Base-by-base conservation (phyloP, 2,797 vertebrate species). In the Tachyglossus aculeatus region DNA sequence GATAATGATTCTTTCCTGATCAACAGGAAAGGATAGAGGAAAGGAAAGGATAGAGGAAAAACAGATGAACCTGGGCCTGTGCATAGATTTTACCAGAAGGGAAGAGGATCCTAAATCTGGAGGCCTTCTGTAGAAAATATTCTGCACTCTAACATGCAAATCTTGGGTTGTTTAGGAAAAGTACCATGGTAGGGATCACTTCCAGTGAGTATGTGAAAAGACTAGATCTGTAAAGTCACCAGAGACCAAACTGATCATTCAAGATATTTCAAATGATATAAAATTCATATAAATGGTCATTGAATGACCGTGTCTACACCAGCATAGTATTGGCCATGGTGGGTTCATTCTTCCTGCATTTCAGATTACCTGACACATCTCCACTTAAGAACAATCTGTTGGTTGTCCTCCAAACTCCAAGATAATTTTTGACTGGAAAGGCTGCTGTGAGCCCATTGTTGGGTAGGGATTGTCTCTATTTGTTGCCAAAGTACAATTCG, bases 121-220 rank as follows among this genome's bases (percentile, higher is more conserved):
- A 18, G 9, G 19, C 25, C 31, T 27, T 27, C 13, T 48, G 16
- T 19, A 48, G 45, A 27, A 48, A 48, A 29, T 48, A 27, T 38
- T 63, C 9, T 43, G 5, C 4, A 18, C 48, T 71, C 56, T 59
- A 43, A 47, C n/a, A 10, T 47, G 41, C 62, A 53, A 38, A 54
- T 50, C 41, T 56, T 67, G 22, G 57, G 33, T 58, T 7, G 2
- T 2, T 64, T 38, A 61, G 45, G 16, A 27, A 29, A 16, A 52
- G 47, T 48, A 10, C 21, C 37, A 40, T 34, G 21, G 16, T 47
- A 54, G 52, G 31, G 29, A 48, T 51, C 53, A 65, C 16, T 31
- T 57, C 10, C 45, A 19, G n/a, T 58, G 19, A 38, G 72, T 16
- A 58, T 45, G 74, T 15, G 54, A 59, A 48, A 65, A 48, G 22